Conservation (phyloP, 2,113 vertebrate species). For the Pteruthius melanotis region DNA sequence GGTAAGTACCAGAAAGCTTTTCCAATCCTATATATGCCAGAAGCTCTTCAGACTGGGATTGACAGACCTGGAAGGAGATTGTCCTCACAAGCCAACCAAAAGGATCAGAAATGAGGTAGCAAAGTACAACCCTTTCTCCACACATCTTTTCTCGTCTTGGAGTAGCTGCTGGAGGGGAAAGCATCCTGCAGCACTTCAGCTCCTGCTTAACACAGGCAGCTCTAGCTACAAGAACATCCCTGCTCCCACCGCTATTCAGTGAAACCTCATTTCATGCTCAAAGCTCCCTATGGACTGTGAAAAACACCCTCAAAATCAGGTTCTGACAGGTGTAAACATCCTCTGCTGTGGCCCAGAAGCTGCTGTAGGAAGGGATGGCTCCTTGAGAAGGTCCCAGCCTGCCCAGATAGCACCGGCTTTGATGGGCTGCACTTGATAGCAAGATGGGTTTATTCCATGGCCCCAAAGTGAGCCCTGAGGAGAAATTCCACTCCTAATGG, state of each 20-base stretch:
- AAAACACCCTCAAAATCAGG: neutral
- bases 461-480: neutral
- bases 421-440: neutral
- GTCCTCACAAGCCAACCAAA: neutral
- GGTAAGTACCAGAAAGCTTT: neutral
- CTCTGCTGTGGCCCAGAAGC: neutral
- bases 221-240: neutral
- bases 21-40: neutral
- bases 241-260: fast-evolving
- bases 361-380: neutral
- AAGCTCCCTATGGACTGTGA: neutral
- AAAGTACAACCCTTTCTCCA: neutral
- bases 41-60: neutral
- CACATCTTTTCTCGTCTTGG: neutral
- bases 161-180: neutral
- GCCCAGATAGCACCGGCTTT: neutral
- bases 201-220: neutral
- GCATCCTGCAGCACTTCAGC: neutral
- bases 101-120: neutral
- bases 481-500: neutral
- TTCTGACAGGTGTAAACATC: neutral
- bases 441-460: neutral
- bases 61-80: neutral
- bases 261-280: neutral
- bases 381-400: neutral